These are phyloP conservation scores for Graphium colonna DNA, from an alignment of 2,888 invertebrate genomes.

Conservation along the genomic window DNA sequence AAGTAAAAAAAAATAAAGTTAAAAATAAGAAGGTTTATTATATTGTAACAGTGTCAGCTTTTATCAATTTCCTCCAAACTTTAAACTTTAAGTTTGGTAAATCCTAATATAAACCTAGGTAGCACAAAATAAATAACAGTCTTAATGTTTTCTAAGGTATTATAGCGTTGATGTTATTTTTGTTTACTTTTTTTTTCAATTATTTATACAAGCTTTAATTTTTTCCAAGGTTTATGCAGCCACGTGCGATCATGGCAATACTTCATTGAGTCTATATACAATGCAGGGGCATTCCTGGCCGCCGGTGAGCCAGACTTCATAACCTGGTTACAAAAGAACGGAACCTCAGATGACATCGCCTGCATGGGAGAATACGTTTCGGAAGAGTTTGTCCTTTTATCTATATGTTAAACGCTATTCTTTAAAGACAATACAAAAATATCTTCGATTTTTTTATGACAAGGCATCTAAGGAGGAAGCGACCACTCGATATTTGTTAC, in stretches of 20 bases:
- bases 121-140: too few relatives aligned
- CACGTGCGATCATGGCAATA: conserved; percentile 65
- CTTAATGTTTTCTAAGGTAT: background rate
- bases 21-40: too few relatives aligned
- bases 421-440: too few relatives aligned
- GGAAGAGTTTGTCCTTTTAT: background rate
- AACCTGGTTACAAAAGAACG: conserved; percentile 41
- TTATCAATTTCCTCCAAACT: too few relatives aligned
- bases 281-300: conserved; percentile 45
- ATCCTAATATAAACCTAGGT: too few relatives aligned
- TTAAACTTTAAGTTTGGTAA: too few relatives aligned
- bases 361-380: conserved; percentile 13
- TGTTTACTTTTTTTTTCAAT: too few relatives aligned
- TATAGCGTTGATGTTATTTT: too few relatives aligned
- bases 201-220: too few relatives aligned
- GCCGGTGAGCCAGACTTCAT: conserved; percentile 50
- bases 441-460: background rate
- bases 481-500: background rate
- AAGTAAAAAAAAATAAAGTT: too few relatives aligned
- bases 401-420: too few relatives aligned
- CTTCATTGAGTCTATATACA: conserved; percentile 55
- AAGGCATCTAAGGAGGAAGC: background rate
- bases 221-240: conserved; percentile 54
- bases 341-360: conserved; percentile 1
- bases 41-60: too few relatives aligned